Evolutionary conservation across 2,888 invertebrate species (phyloP), one percentile per base, ranked within the genome.

Genomic region (Cloeon dipterum): DNA sequence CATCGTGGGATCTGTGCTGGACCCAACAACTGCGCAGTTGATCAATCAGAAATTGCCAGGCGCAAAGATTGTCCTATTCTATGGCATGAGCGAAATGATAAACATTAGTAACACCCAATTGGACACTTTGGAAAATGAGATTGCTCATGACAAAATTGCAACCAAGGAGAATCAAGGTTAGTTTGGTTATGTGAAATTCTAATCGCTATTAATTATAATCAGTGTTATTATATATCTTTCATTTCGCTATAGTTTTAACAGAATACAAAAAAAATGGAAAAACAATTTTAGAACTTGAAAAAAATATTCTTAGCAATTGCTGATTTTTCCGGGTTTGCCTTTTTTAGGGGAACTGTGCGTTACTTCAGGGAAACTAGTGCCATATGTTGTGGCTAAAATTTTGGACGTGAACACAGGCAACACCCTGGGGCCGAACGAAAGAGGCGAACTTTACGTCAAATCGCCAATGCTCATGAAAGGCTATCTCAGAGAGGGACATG

Each of bases 381-480:
- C 36, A 8, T 29, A 19, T 5, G 29, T 36, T 3, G 26, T 36
- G 29, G 36, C 36, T 29, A 36, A 36, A 26, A 36, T 29, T 16
- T 5, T 5, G 16, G 29, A 29, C 14, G 13, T 5, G 16, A 16
- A 16, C 29, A 14, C 13, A 7, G 29, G 29, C 7, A 5, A 8
- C 5, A 7, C 29, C 7, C 5, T 29, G 16, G 29, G 29, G 5
- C 13, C 13, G 7, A 5, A 14, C 10, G 10, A 29, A 29, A 7
- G 29, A 7, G 29, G 29, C 5, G 16, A 14, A 14, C 14, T 29
- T 14, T 14, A 14, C 7, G 7, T 29, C 16, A 11, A 19, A 18
- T 14, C 19, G 5, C 34, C 34, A n/a, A n/a, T 14, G n/a, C 29
- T 29, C 29, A 23, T 23, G 23, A 23, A 23, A 11, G 23, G 23